Evolutionary conservation across 2,113 vertebrate genomes (phyloP).

Genomic region (Sander vitreus): DNA sequence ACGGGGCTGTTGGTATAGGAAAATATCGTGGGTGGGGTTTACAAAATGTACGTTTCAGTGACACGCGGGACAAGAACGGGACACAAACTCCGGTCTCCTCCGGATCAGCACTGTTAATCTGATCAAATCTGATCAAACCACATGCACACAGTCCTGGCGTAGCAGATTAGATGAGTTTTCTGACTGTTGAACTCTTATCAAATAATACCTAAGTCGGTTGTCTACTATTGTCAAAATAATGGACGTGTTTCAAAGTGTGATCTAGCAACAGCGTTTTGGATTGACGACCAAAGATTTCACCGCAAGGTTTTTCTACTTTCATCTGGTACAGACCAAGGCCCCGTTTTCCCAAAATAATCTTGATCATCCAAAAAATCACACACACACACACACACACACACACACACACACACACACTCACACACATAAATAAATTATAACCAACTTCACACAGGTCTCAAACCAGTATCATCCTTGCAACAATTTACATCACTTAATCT

Average conservation of each 20-base stretch:
- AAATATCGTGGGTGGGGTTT: too few species aligned
- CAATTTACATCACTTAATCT: slow-evolving; percentile 25
- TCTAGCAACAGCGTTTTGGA: neutral
- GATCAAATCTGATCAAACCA: neutral
- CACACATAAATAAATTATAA: slow-evolving; percentile 5
- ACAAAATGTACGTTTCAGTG: too few species aligned
- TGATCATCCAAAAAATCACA: too few species aligned
- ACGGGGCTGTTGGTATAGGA: too few species aligned
- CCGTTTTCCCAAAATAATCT: too few species aligned
- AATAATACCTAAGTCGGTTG: neutral
- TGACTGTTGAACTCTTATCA: neutral
- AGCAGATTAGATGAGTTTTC: neutral
- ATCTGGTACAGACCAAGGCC: neutral
- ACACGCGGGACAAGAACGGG: too few species aligned
- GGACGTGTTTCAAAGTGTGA: neutral
- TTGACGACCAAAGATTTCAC: too few species aligned
- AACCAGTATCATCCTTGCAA: neutral
- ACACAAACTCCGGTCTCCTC: too few species aligned
- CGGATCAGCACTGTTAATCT: neutral
- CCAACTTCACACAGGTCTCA: neutral
- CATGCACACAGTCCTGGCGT: neutral
- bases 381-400: too few species aligned
- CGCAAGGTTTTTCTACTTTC: too few species aligned
- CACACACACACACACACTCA: too few species aligned
- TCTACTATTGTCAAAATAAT: neutral